Evolutionary conservation across 2,797 vertebrate species (phyloP), one percentile per base, ranked within the genome.

Genomic region (Crenichthys baileyi): DNA sequence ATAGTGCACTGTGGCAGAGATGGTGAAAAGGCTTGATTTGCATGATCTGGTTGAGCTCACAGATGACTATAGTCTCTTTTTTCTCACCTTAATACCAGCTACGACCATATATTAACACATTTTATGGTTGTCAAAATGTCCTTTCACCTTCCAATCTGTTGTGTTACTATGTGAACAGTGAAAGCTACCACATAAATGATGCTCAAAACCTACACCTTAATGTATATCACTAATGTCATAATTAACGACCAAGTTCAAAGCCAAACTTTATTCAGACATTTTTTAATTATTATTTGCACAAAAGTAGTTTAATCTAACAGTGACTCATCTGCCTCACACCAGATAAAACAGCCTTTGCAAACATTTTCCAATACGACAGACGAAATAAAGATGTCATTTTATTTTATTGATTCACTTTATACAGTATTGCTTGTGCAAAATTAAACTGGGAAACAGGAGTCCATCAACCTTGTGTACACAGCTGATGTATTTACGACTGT

Each of bases 331-430:
- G 79, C 89, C 81, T 78, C 46, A 36, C 5, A 31, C 55, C 55
- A 68, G 53, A 85, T 58, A 65, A 83, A 85, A 84, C 70, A 31
- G 79, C 61, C 72, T 88, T 26, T 29, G 48, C 81, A 85, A 89
- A 89, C 78, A 80, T 80, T 36, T 81, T 87, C 81, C 48, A 77
- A 81, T 86, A 85, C 85, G 79, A 81, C 70, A 50, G 70, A 56
- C 79, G 81, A 84, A 90, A 91, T 92, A 87, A 92, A 94, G 80
- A 87, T 84, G 84, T 90, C 84, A 75, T 72, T 92, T 89, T 83
- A 85, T 73, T 80, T 92, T 91, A 94, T 91, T 84, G 88, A 92
- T 93, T 92, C 75, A 71, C 82, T 94, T 90, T 90, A 77, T 87
- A 88, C 72, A 76, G 31, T 72, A 81, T 80, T 65, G 56, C 79